These are phyloP conservation scores for Mus spretus DNA, from an alignment of 2,797 vertebrate species.

Conservation along the genomic window DNA sequence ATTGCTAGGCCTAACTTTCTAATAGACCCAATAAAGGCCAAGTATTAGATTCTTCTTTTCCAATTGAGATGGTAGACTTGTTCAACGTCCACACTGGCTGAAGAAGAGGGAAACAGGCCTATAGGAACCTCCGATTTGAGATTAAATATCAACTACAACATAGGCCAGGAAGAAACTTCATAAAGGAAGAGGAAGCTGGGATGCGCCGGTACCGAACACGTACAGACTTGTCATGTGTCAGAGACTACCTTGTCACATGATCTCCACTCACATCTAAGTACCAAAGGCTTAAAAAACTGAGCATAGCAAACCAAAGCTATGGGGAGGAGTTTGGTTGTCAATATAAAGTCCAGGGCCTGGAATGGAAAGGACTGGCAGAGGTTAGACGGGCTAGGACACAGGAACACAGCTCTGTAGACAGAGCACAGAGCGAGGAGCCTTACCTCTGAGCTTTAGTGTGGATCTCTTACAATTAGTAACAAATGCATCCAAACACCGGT, in stretches of 20 bases:
- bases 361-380: not conserved
- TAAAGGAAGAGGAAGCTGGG: conserved; percentile 48
- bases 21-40: not conserved
- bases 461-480: not conserved
- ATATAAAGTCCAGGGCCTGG: not conserved
- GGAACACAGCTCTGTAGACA: not conserved
- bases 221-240: not conserved
- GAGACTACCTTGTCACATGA: conserved; percentile 32
- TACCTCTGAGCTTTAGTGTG: not conserved
- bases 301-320: not conserved
- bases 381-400: not conserved
- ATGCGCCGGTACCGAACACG: not conserved
- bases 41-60: conserved; percentile 12
- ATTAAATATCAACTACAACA: not conserved
- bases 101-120: not conserved
- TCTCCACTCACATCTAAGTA: not conserved
- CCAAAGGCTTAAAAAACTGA: conserved; percentile 20
- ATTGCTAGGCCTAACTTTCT: conserved; percentile 26
- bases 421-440: not conserved
- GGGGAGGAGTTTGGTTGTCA: not conserved
- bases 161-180: conserved; percentile 25
- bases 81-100: not conserved
- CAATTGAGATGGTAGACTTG: conserved; percentile 24
- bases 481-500: not conserved
- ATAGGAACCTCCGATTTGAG: not conserved